Conservation (phyloP, 1,140 invertebrate species). For the Anoplolepis gracilipes region DNA sequence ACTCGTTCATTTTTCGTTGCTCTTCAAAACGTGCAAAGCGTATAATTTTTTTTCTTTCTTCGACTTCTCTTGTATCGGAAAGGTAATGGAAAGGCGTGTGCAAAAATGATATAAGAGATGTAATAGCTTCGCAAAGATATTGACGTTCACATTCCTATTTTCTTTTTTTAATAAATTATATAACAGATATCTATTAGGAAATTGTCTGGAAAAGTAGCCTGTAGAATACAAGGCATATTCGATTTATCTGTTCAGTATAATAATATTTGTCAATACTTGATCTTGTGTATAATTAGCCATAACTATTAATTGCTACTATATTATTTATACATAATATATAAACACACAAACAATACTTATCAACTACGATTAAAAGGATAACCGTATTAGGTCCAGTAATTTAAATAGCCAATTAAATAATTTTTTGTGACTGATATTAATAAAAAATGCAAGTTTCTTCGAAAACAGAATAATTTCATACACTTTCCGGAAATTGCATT, state of each 20-base stretch:
- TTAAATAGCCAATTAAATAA: background rate
- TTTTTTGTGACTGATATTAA: background rate
- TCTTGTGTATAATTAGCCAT: no score
- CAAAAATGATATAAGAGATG: background rate
- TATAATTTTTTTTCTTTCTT: constrained; percentile 48
- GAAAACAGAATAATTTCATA: constrained; percentile 7
- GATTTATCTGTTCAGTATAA: no score
- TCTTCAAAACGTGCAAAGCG: constrained; percentile 31
- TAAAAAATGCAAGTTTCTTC: background rate
- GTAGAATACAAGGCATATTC: no score
- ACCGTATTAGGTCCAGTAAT: background rate
- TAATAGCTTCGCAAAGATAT: background rate
- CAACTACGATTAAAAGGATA: background rate
- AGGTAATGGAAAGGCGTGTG: background rate
- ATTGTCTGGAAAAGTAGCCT: background rate
- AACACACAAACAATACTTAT: background rate
- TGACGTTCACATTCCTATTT: background rate
- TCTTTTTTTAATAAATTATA: background rate
- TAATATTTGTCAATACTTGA: no score
- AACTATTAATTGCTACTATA: background rate
- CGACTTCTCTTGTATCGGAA: background rate
- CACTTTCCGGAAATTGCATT: constrained; percentile 24
- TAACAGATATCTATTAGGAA: no score
- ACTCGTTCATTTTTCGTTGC: constrained; percentile 56
- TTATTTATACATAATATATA: background rate